Percentiles rank a stretch among this genome's conserved stretches.
These are phyloP conservation scores for Tricholauxania praeusta DNA, from an alignment of 2,888 invertebrate species.

Conservation along the genomic window DNA sequence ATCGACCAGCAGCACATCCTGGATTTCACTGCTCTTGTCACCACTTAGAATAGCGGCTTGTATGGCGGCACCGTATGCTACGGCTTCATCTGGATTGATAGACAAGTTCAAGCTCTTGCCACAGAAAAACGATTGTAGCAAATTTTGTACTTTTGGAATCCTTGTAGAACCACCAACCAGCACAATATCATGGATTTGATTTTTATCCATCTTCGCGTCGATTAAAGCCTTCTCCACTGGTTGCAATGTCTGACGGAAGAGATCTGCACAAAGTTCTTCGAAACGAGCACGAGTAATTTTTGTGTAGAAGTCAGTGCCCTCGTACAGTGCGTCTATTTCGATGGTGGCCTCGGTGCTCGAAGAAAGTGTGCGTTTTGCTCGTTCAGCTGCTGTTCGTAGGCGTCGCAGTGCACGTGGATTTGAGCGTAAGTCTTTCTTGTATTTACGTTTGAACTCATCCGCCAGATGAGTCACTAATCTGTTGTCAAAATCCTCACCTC, in stretches of 20 bases:
- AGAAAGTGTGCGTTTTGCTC: slow-evolving; percentile 82
- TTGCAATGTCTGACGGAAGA: slow-evolving; percentile 79
- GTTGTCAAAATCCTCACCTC: slow-evolving; percentile 91
- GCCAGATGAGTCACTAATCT: slow-evolving; percentile 87
- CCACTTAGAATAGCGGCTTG: slow-evolving; percentile 80
- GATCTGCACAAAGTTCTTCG: slow-evolving; percentile 79
- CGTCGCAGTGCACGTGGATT: slow-evolving; percentile 77
- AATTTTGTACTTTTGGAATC: slow-evolving; percentile 82
- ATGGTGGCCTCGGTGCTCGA: slow-evolving; percentile 83
- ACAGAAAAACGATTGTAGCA: slow-evolving; percentile 81
- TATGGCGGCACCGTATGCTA: slow-evolving; percentile 82
- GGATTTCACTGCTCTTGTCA: slow-evolving; percentile 78
- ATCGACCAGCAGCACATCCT: slow-evolving; percentile 79
- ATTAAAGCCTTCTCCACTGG: slow-evolving; percentile 83
- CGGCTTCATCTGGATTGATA: slow-evolving; percentile 85
- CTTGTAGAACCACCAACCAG: slow-evolving; percentile 85
- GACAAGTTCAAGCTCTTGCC: slow-evolving; percentile 79
- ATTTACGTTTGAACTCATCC: slow-evolving; percentile 86
- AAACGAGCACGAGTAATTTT: slow-evolving; percentile 80
- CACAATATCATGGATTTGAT: slow-evolving; percentile 81
- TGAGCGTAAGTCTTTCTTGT: slow-evolving; percentile 75
- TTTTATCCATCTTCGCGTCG: slow-evolving; percentile 84
- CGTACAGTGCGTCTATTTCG: slow-evolving; percentile 80
- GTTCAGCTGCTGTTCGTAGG: slow-evolving; percentile 80
- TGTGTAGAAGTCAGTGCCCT: slow-evolving; percentile 80